Base-by-base conservation (phyloP, 2,113 vertebrate species). In the Microtus ochrogaster region DNA sequence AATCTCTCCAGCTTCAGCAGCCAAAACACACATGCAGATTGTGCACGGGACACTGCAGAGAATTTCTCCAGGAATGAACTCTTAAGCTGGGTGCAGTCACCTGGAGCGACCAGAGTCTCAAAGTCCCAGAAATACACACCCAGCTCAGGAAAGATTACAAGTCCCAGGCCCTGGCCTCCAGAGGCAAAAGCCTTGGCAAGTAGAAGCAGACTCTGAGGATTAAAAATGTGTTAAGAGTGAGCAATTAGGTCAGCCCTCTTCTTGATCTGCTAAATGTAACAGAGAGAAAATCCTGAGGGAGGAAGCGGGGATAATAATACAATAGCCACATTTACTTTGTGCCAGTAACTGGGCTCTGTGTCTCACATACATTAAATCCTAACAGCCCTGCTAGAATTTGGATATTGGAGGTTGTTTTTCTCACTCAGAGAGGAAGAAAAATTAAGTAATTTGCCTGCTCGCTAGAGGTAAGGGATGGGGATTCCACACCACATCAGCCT, bases 111-210 rank as follows among this genome's bases (percentile, higher is more conserved):
- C 13, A 36, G 73, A 82, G 55, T 28, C 61, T 73, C 70, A 2
- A 47, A 90, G 65, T 47, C 66, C 41, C 92, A 90, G 89, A 92
- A 73, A 93, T 72, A 86, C 58, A 89, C 66, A 36, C 65, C 61
- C 78, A n/a, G 11, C n/a, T 30, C 10, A 63, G 28, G 30, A 86
- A 68, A 36, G 89, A 78, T 52, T 5, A 5, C 52, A 24, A 58
- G 22, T 55, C 0, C 12, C 0, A 63, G 78, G 70, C 30, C 9
- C 81, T 16, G 30, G 41, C 39, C 52, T 63, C 86, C 39, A 41
- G 52, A 61, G 73, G 24, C 24, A 10, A 76, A 89, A 30, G 36
- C 21, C 49, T 89, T 70, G 39, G 58, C 41, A 44, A 52, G 74
- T 5, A 82, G 52, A 86, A 61, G 91, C 28, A 7, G 39, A 91